Base-by-base conservation (phyloP, 1,140 invertebrate genomes). In the Parasteatoda tepidariorum region DNA sequence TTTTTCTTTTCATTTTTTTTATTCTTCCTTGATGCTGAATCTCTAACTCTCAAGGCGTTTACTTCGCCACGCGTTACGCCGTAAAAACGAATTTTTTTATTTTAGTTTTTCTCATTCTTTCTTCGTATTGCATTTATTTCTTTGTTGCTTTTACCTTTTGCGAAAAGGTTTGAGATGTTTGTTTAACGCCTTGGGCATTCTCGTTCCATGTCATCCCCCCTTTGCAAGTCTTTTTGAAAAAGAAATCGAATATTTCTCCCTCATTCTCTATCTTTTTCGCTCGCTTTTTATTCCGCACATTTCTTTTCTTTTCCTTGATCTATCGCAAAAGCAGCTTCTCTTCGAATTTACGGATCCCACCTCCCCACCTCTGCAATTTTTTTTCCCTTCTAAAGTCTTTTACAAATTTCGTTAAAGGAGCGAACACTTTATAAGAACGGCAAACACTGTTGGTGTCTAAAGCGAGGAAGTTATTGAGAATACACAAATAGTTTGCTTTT, bases 131-230 rank as follows among this genome's bases (percentile, higher is more conserved):
- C 30, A 28, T 31, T 74, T 74, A 41, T 62, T 75, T 75, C 30
- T 66, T 33, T 22, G 34, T 33, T 41, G 59, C 59, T 66, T 78
- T 66, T 54, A 66, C 59, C 74, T 66, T 78, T 78, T 33, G 59
- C n/a, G 26, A 66, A 78, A 78, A 55, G 61, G 41, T 78, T 78
- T 78, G 74, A 78, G 74, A 64, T 78, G 74, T 78, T 78, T 66
- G 74, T 78, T 78, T 78, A 78, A 78, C 74, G 74, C 74, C 74
- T 66, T 48, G 74, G 38, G 74, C 74, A 48, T 78, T 66, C 74
- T 64, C 61, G 57, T 55, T 22, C 24, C 38, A 26, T 74, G 71
- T 59, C 71, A 74, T 31, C 30, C 33, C 30, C 31, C 33, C 4
- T 26, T 15, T 68, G 34, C 66, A 54, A 18, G 54, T 73, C 41